phyloP scores from a whole-genome alignment of 2,797 vertebrate species.

The Sphenopsis melanotis region DNA sequence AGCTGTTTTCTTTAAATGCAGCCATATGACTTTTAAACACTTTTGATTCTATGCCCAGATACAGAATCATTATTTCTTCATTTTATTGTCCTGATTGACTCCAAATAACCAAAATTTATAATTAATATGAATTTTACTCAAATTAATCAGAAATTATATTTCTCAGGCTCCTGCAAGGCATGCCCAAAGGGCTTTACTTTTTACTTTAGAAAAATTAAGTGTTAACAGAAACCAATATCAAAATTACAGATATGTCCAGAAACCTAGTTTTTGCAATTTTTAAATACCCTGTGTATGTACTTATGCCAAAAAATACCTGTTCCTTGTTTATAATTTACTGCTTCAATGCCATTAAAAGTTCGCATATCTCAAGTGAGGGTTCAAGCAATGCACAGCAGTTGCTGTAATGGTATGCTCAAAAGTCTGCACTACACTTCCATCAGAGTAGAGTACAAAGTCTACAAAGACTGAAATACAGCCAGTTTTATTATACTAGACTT shows the following conservation, averaged over 20 bases:
- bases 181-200: not conserved
- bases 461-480: not conserved
- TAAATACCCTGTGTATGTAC: not conserved
- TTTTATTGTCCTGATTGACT: not conserved
- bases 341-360: not conserved
- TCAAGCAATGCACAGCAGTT: not conserved
- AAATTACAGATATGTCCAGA: not conserved
- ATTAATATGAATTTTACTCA: not conserved
- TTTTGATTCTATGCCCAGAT: constrained; percentile 16
- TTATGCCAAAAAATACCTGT: not conserved
- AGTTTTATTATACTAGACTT: not conserved
- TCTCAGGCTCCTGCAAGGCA: not conserved
- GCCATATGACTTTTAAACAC: constrained; percentile 52
- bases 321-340: not conserved
- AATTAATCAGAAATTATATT: not conserved
- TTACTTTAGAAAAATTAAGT: not conserved
- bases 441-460: not conserved
- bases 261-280: not conserved
- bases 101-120: not conserved
- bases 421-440: not conserved
- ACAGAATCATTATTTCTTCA: not conserved
- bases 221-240: not conserved
- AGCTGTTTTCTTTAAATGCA: constrained; percentile 39
- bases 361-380: not conserved
- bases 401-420: not conserved